phyloP scores from a whole-genome alignment of 2,888 invertebrate genomes.

The Melinaea marsaeus region DNA sequence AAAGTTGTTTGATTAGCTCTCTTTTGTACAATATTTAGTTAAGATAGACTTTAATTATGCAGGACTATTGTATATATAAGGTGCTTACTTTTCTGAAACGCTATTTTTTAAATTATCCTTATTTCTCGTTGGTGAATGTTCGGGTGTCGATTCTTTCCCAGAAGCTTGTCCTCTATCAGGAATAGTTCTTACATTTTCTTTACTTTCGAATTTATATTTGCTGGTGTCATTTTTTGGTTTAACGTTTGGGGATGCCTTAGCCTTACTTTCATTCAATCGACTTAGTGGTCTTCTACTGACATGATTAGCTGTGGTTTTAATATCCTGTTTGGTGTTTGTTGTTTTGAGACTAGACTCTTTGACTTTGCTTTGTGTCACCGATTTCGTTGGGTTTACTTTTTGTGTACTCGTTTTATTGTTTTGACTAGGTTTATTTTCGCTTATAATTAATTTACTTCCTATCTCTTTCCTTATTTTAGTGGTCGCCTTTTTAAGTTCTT shows the following conservation, averaged over 20 bases:
- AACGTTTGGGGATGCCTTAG: slow-evolving; percentile 44
- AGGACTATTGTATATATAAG: neutral
- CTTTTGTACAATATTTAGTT: neutral
- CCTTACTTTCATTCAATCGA: slow-evolving; percentile 55
- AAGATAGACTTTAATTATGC: too few species aligned
- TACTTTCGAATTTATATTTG: slow-evolving; percentile 52
- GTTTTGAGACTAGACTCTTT: slow-evolving; percentile 72
- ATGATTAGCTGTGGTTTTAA: slow-evolving; percentile 42
- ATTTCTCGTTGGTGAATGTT: slow-evolving; percentile 75
- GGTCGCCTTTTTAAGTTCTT: slow-evolving; percentile 73
- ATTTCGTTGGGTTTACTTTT: slow-evolving; percentile 70
- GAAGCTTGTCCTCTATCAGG: slow-evolving; percentile 78
- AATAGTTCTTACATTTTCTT: slow-evolving; percentile 54
- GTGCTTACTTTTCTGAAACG: slow-evolving; percentile 54
- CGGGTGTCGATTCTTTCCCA: slow-evolving; percentile 81
- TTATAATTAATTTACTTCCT: slow-evolving; percentile 69
- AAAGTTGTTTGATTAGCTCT: slow-evolving; percentile 7
- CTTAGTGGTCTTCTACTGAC: slow-evolving; percentile 51
- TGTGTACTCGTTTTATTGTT: slow-evolving; percentile 54
- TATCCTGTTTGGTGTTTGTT: slow-evolving; percentile 43
- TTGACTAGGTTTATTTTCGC: slow-evolving; percentile 72
- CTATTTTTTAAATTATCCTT: slow-evolving; percentile 42
- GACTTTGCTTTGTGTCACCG: slow-evolving; percentile 60
- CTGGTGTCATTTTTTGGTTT: slow-evolving; percentile 42
- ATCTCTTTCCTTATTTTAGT: slow-evolving; percentile 72